These are phyloP conservation scores for Sebastes trivittatus DNA, from an alignment of 2,797 vertebrate species.

Conservation along the genomic window DNA sequence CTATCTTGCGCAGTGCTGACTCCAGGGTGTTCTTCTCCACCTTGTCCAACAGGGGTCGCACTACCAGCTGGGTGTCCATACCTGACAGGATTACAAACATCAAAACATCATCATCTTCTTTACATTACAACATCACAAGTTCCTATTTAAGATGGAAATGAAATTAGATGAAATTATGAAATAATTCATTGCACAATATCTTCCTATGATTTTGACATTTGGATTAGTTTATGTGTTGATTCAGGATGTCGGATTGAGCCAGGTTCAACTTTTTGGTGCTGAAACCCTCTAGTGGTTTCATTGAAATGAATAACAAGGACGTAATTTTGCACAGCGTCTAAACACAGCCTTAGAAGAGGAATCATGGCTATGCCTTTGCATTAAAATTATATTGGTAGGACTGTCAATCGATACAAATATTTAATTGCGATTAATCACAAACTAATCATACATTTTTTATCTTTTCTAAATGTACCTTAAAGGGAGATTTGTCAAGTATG, in stretches of 20 bases:
- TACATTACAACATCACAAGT: neutral
- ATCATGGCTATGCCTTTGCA: neutral
- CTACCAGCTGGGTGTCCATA: constrained; percentile 91
- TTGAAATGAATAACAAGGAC: neutral
- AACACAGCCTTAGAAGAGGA: too few relatives aligned
- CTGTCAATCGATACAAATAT: too few relatives aligned
- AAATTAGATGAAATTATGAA: too few relatives aligned
- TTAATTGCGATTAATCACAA: too few relatives aligned
- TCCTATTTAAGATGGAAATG: neutral
- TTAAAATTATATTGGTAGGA: too few relatives aligned
- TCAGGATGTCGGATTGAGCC: neutral
- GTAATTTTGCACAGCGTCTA: neutral
- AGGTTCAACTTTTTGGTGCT: neutral
- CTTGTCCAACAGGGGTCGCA: constrained; percentile 91
- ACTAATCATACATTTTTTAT: too few relatives aligned
- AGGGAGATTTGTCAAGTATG: too few relatives aligned
- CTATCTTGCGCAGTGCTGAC: constrained; percentile 83
- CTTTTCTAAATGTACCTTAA: too few relatives aligned
- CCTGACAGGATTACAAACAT: constrained; percentile 73
- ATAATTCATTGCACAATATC: neutral
- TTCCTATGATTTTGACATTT: neutral
- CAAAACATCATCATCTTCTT: neutral
- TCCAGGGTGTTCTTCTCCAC: constrained; percentile 86
- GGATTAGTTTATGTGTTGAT: neutral
- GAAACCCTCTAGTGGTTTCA: neutral